Evolutionary conservation across 2,113 vertebrate species (phyloP).

Genomic region (Rhinopomastus cyanomelas): DNA sequence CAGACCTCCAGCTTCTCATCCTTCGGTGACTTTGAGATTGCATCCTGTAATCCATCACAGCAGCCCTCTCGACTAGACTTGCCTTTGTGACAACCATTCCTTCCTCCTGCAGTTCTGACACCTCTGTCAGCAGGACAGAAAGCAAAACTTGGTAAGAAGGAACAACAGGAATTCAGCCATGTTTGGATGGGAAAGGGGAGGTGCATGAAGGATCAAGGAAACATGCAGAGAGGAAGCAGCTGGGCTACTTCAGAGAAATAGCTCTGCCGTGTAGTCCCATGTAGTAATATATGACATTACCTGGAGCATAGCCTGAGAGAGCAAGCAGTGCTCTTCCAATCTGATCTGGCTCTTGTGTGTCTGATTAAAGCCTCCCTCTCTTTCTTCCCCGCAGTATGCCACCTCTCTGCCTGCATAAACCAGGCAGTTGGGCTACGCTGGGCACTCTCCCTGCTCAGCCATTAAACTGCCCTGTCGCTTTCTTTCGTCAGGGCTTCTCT

Average conservation of each 20-base stretch:
- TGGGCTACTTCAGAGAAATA: background rate
- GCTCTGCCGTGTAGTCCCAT: background rate
- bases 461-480: background rate
- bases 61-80: background rate
- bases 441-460: background rate
- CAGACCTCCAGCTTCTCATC: background rate
- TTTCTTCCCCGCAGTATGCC: background rate
- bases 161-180: background rate
- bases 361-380: background rate
- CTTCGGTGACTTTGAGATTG: background rate
- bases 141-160: background rate
- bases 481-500: background rate
- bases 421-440: background rate
- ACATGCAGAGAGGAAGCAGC: background rate
- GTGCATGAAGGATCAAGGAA: background rate
- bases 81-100: background rate
- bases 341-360: background rate
- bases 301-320: background rate
- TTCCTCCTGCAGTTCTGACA: background rate
- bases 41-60: background rate
- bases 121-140: background rate
- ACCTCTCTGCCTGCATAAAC: background rate
- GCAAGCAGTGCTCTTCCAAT: background rate
- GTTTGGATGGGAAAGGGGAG: background rate
- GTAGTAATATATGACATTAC: background rate